A percentile compares a stretch with the other conserved stretches of the same genome.
These are phyloP conservation scores for Nasonia longicornis DNA, from an alignment of 1,140 invertebrate genomes.

Conservation along the genomic window DNA sequence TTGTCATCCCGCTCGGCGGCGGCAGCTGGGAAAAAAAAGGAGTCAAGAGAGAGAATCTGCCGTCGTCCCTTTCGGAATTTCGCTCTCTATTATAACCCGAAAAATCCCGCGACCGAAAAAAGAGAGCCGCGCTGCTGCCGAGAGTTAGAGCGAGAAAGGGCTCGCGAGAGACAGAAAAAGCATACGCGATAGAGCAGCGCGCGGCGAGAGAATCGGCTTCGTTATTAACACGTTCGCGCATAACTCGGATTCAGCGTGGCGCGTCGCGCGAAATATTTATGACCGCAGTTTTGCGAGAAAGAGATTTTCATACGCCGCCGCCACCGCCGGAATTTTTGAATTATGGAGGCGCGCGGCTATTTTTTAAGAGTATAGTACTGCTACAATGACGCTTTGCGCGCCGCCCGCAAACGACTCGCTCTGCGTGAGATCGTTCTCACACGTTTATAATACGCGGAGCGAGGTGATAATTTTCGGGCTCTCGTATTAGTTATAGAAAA, in stretches of 20 bases:
- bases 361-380: background rate
- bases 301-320: background rate
- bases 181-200: background rate
- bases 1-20: constrained; percentile 12
- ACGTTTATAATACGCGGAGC: background rate
- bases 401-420: background rate
- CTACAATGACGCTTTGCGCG: background rate
- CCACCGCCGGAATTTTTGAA: constrained; percentile 26
- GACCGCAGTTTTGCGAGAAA: background rate
- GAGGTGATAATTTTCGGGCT: background rate
- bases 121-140: background rate
- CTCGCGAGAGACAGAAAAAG: background rate
- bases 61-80: constrained; percentile 32
- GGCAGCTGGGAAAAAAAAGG: background rate
- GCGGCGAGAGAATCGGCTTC: constrained; percentile 59
- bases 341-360: constrained; percentile 17
- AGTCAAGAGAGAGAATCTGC: constrained; percentile 10
- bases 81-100: constrained; percentile 24
- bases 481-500: background rate
- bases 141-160: background rate
- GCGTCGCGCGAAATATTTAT: constrained; percentile 53
- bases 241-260: constrained; percentile 64
- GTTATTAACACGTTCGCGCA: constrained; percentile 67
- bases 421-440: constrained; percentile 6
- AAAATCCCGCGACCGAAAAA: constrained; percentile 19